These are phyloP conservation scores for Cricetomys ansorgei DNA, from an alignment of 2,113 vertebrate genomes.

Conservation along the genomic window DNA sequence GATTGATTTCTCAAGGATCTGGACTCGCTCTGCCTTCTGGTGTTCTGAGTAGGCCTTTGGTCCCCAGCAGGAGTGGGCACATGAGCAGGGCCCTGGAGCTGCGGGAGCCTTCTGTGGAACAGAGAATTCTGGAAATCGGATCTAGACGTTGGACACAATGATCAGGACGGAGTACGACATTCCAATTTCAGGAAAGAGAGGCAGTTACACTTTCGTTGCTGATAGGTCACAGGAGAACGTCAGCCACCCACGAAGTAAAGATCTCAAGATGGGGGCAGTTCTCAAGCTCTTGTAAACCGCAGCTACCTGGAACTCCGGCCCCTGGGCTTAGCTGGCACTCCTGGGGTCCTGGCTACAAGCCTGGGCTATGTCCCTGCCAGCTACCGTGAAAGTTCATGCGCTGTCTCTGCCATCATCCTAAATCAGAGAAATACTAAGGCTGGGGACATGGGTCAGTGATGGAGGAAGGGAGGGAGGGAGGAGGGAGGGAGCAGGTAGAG, in stretches of 20 bases:
- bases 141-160: background rate
- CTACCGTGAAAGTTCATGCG: background rate
- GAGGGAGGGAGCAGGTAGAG: no score
- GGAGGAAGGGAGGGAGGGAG: no score
- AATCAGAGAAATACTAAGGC: background rate
- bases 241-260: background rate
- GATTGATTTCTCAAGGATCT: background rate
- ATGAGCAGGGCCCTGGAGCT: background rate
- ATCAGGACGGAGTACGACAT: background rate
- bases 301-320: background rate
- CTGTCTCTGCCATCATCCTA: no score
- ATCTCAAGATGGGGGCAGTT: background rate
- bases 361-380: background rate
- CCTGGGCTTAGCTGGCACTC: background rate
- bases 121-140: conserved; percentile 39
- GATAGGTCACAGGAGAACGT: background rate
- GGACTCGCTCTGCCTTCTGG: background rate
- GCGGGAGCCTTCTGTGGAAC: background rate
- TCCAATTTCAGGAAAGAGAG: background rate
- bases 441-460: background rate
- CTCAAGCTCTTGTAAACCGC: background rate
- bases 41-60: background rate
- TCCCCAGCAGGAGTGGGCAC: background rate
- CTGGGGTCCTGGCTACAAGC: background rate
- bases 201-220: background rate